phyloP scores from a whole-genome alignment of 2,797 vertebrate genomes.

The Podargus strigoides region DNA sequence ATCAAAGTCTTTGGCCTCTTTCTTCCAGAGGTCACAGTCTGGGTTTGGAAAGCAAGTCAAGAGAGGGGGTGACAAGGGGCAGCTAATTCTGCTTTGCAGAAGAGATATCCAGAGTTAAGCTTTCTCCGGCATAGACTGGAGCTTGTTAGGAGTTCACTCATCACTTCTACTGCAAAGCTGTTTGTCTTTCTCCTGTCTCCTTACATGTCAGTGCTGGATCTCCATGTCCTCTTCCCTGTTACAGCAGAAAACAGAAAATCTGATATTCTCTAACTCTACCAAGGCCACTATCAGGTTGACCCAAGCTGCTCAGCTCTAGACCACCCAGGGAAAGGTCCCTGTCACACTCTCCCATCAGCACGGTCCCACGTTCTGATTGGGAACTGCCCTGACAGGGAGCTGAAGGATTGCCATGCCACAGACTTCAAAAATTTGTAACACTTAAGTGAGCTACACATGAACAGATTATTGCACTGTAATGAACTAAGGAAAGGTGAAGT shows the following conservation, averaged over 20 bases:
- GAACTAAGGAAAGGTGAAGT: not conserved
- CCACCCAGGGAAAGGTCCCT: not conserved
- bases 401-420: not conserved
- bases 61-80: not conserved
- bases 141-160: not conserved
- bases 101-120: not conserved
- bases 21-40: not conserved
- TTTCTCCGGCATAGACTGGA: not conserved
- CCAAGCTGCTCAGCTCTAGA: not conserved
- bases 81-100: not conserved
- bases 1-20: not conserved
- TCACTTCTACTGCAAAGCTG: not conserved
- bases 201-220: not conserved
- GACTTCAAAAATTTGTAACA: not conserved
- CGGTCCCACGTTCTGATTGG: not conserved
- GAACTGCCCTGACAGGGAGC: not conserved
- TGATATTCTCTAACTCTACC: not conserved
- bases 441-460: not conserved
- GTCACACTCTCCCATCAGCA: not conserved
- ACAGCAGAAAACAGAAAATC: not conserved
- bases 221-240: not conserved
- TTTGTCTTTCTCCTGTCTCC: not conserved
- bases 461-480: not conserved
- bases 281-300: not conserved
- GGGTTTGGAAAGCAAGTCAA: not conserved